Evolutionary conservation across 1,140 invertebrate genomes (phyloP).

Genomic region (Contarinia nasturtii): DNA sequence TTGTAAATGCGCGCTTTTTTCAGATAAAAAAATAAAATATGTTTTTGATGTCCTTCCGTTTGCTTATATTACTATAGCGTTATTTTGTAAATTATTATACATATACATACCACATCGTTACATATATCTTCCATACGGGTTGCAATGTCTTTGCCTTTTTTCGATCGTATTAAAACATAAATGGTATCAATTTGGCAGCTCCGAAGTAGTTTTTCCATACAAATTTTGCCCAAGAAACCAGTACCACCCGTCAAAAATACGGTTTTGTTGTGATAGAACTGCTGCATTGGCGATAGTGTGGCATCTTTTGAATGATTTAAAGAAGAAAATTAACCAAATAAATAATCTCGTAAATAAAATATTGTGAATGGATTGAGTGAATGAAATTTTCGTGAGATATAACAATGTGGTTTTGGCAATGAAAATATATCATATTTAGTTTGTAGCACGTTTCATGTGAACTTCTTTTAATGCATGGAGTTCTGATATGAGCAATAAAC

Average conservation of each 20-base stretch:
- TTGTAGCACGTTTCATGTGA: too few relatives aligned
- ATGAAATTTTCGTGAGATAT: too few relatives aligned
- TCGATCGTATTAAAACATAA: conserved; percentile 57
- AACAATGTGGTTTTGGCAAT: too few relatives aligned
- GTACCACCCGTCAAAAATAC: conserved; percentile 50
- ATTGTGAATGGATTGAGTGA: too few relatives aligned
- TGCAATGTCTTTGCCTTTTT: conserved; percentile 49
- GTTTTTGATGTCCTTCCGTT: neutral
- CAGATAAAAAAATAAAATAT: neutral
- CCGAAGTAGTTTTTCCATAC: conserved; percentile 67
- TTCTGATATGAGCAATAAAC: too few relatives aligned
- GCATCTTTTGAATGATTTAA: too few relatives aligned
- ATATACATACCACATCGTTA: conserved; percentile 39
- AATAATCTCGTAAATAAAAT: too few relatives aligned
- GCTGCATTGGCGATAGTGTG: conserved; percentile 25
- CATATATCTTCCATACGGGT: conserved; percentile 40
- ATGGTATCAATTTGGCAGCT: conserved; percentile 55
- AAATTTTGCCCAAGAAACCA: conserved; percentile 26
- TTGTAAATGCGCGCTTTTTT: too few relatives aligned
- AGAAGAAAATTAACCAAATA: too few relatives aligned
- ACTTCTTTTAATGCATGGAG: too few relatives aligned
- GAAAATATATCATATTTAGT: too few relatives aligned
- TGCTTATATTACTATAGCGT: neutral
- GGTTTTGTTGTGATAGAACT: conserved; percentile 38
- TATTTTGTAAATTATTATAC: neutral